Evolutionary conservation across 2,113 vertebrate genomes (phyloP).

Genomic region (Mastomys coucha): DNA sequence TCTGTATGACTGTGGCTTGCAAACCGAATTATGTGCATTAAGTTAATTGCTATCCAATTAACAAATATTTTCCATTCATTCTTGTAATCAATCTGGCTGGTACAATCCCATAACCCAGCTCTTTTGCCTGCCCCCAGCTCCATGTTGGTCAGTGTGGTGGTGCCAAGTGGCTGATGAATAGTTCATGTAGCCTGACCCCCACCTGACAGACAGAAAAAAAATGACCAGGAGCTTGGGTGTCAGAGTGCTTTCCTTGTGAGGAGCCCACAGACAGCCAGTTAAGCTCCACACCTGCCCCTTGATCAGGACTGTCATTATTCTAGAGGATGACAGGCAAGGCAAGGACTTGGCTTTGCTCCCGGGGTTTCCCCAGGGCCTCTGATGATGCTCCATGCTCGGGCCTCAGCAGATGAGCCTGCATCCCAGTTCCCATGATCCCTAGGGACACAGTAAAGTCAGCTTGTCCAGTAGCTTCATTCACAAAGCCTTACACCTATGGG

Average conservation of each 20-base stretch:
- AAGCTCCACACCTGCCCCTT: background rate
- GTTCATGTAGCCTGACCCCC: background rate
- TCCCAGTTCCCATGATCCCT: background rate
- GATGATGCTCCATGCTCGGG: background rate
- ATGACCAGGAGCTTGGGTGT: background rate
- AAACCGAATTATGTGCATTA: constrained; percentile 34
- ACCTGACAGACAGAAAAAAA: background rate
- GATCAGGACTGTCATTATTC: background rate
- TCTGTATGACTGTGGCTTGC: background rate
- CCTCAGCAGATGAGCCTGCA: background rate
- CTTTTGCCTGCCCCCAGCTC: background rate
- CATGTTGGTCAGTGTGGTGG: background rate
- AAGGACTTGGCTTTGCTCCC: background rate
- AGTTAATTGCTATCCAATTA: constrained; percentile 52
- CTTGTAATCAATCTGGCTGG: constrained; percentile 6
- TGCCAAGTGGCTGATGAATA: background rate
- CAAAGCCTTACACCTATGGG: background rate
- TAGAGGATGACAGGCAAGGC: background rate
- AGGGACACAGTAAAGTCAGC: background rate
- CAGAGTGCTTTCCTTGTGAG: background rate
- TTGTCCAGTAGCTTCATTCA: background rate
- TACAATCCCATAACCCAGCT: background rate
- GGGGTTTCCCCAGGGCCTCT: background rate
- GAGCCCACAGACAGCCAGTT: background rate
- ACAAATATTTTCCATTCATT: constrained; percentile 32